Conservation (phyloP, 1,140 invertebrate genomes). For the Myzus persicae region DNA sequence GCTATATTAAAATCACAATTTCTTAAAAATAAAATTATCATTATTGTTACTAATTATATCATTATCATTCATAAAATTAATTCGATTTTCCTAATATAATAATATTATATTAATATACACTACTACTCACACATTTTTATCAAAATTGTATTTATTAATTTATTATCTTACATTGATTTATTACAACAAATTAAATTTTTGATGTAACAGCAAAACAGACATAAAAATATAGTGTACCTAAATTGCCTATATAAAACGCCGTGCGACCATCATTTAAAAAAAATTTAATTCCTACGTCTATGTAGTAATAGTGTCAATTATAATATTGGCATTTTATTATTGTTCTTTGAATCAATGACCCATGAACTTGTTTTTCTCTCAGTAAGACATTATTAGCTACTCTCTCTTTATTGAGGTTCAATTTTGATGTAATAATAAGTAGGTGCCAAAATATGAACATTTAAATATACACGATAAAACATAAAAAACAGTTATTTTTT, state of each 20-base stretch:
- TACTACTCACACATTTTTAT: not conserved
- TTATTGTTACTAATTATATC: not conserved
- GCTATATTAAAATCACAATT: too few relatives aligned
- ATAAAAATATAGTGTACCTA: not conserved
- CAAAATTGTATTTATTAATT: not conserved
- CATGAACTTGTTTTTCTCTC: not conserved
- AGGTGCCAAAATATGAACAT: too few relatives aligned
- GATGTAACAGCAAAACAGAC: not conserved
- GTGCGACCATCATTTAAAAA: not conserved
- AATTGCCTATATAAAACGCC: not conserved
- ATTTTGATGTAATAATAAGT: too few relatives aligned
- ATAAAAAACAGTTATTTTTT: too few relatives aligned
- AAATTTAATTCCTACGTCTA: not conserved
- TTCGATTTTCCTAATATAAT: too few relatives aligned
- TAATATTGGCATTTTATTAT: not conserved
- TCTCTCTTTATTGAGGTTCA: too few relatives aligned
- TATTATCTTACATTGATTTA: not conserved
- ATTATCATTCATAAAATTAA: not conserved
- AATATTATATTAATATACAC: too few relatives aligned
- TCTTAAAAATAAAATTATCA: too few relatives aligned
- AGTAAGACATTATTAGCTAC: not conserved
- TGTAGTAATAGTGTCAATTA: not conserved
- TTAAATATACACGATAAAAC: too few relatives aligned
- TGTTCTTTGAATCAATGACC: not conserved
- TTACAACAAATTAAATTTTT: too few relatives aligned